Evolutionary conservation across 1,140 invertebrate species (phyloP), one percentile per base, ranked within the genome.

Genomic region (Agrypnia vestita): DNA sequence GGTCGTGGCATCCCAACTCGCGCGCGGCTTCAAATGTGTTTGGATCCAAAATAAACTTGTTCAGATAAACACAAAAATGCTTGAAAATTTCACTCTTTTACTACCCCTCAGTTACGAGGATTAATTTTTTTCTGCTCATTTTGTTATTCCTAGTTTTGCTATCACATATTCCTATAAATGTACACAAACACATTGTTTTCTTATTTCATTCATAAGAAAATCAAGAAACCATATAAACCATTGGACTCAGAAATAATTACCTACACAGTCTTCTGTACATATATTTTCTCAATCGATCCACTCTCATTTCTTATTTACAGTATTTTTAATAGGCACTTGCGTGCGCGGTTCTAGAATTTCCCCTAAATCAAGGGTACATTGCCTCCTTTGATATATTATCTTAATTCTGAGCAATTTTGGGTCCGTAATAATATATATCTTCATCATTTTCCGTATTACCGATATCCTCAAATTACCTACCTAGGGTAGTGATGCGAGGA

Each of bases 371-470:
- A n/a, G n/a, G n/a, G n/a, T n/a, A n/a, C n/a, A n/a, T n/a, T n/a
- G n/a, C n/a, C n/a, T n/a, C n/a, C n/a, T n/a, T n/a, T n/a, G n/a
- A n/a, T n/a, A n/a, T n/a, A n/a, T n/a, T 35, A 35, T 6, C 25
- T 1, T 35, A 49, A 49, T 25, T 51, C n/a, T 12, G 67, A 51
- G 49, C 44, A 21, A 47, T 71, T 53, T 71, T 46, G 47, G 67
- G 11, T 71, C 67, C 17, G 46, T 51, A 51, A 71, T 71, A 51
- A 51, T 71, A 71, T n/a, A n/a, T 51, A 71, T 53, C 47, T 51
- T 19, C 17, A 71, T 71, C 25, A 71, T 51, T 51, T 44, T 51
- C 47, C 3, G 67, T 51, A 71, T 71, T 51, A 71, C 67, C 46
- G 44, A 49, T 49, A 71, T 71, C 47, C 67, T 15, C 46, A 7